A percentile compares a stretch with the other conserved stretches of the same genome.
Evolutionary conservation across 2,888 invertebrate genomes (phyloP).

Genomic region (Cephus rjabovi): DNA sequence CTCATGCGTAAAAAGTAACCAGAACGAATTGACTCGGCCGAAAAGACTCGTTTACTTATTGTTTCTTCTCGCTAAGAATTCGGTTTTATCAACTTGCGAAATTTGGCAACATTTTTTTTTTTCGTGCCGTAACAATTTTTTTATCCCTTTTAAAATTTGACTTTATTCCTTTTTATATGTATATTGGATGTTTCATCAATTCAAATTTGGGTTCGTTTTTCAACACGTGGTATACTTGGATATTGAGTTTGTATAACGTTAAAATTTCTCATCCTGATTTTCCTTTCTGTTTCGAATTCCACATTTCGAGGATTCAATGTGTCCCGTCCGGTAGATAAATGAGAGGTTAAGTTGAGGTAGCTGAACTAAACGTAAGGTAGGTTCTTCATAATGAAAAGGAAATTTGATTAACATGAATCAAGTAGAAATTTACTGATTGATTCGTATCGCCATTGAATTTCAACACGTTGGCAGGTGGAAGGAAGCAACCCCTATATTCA

Average conservation of each 20-base stretch:
- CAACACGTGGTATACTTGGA: neutral
- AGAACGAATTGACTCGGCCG: neutral
- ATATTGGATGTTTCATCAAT: no score
- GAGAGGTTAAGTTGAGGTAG: no score
- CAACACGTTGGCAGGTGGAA: no score
- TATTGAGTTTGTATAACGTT: no score
- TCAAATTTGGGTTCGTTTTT: neutral
- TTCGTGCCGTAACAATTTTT: neutral
- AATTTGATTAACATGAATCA: conserved; percentile 16
- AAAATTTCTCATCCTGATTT: no score
- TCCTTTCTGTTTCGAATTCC: no score
- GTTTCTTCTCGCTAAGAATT: neutral
- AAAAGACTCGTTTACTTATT: neutral
- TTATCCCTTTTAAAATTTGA: neutral
- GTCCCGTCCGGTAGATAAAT: no score
- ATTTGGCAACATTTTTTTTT: neutral
- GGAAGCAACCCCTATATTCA: no score
- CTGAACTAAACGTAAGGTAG: no score
- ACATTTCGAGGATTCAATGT: no score
- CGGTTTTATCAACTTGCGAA: no score
- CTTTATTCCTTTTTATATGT: no score
- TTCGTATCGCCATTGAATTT: conserved; percentile 3
- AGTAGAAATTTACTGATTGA: conserved; percentile 19
- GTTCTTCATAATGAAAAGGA: neutral
- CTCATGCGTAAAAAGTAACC: neutral